Percentiles rank a stretch among this genome's conserved stretches.
Conservation (phyloP, 2,888 invertebrate species). For the Tupiocoris notatus region DNA sequence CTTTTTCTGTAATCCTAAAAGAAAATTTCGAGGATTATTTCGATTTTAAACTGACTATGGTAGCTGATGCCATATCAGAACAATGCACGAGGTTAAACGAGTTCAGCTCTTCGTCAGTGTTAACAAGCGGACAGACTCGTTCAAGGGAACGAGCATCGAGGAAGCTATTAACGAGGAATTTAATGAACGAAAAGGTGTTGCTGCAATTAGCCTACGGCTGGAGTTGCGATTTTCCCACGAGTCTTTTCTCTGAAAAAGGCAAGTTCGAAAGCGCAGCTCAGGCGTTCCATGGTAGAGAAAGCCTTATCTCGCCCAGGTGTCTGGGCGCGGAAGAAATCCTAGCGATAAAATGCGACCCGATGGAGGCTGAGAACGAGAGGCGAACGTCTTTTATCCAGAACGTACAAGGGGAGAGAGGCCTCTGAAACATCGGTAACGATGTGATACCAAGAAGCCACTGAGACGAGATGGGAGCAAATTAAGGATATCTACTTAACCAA, state of each 20-base stretch:
- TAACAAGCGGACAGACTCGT: too few relatives aligned
- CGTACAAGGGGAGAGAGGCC: background rate
- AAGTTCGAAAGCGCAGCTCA: background rate
- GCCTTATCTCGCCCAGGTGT: background rate
- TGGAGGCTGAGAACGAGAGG: background rate
- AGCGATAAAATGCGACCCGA: background rate
- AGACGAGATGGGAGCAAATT: background rate
- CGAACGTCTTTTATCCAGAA: background rate
- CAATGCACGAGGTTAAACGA: too few relatives aligned
- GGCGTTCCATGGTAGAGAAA: background rate
- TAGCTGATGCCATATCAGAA: too few relatives aligned
- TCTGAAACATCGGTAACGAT: too few relatives aligned
- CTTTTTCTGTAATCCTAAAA: too few relatives aligned
- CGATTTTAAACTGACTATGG: too few relatives aligned
- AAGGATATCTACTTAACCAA: background rate
- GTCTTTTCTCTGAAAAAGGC: background rate
- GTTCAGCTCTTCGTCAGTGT: too few relatives aligned
- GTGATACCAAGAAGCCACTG: too few relatives aligned
- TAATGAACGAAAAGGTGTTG: background rate
- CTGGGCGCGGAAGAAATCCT: background rate
- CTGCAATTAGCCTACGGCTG: background rate
- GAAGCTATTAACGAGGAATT: background rate
- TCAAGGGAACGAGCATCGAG: too few relatives aligned
- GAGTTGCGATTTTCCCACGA: background rate
- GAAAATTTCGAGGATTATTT: too few relatives aligned